These are phyloP conservation scores for Suricata suricatta DNA, from an alignment of 2,113 vertebrate species.

Conservation along the genomic window DNA sequence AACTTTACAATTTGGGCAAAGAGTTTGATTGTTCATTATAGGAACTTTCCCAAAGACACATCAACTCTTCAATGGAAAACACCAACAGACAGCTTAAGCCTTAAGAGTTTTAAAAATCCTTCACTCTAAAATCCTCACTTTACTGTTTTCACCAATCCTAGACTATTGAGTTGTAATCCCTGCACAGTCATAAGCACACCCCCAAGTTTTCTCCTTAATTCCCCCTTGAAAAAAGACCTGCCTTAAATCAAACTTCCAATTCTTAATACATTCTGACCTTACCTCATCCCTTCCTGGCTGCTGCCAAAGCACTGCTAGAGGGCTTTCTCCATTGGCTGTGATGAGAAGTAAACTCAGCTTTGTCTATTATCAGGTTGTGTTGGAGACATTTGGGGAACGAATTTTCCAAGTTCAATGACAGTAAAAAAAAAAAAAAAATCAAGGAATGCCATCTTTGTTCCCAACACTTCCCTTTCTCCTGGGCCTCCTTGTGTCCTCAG, in stretches of 20 bases:
- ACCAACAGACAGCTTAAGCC: background rate
- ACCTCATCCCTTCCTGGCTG: background rate
- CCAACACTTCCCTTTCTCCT: background rate
- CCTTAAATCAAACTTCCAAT: background rate
- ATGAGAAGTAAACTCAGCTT: background rate
- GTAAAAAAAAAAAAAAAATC: background rate
- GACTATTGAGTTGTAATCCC: background rate
- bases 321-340: background rate
- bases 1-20: background rate
- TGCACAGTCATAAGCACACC: background rate
- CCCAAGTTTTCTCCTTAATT: background rate
- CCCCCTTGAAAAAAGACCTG: background rate
- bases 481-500: background rate
- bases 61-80: constrained; percentile 13
- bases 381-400: background rate
- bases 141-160: background rate
- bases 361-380: background rate
- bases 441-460: background rate
- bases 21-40: background rate
- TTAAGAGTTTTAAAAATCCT: background rate
- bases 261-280: background rate
- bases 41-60: background rate
- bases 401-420: background rate
- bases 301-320: background rate
- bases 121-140: background rate